phyloP scores from a whole-genome alignment of 1,140 invertebrate genomes.

The Panagrolaimus sp. region DNA sequence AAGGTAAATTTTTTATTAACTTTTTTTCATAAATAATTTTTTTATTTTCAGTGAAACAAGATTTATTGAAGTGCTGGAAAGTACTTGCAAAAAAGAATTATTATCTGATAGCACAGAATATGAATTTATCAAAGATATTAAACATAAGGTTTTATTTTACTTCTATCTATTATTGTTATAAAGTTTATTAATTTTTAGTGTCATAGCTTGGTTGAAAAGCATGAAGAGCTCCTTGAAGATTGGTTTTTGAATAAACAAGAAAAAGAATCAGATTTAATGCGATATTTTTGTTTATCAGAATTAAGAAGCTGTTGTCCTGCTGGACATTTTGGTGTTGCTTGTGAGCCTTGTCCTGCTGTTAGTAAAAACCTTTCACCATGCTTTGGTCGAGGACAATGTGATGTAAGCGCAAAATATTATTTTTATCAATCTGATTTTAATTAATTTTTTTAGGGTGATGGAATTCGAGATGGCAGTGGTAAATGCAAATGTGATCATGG shows the following conservation, averaged over 20 bases:
- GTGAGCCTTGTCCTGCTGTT: constrained; percentile 74
- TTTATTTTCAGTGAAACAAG: constrained; percentile 70
- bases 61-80: constrained; percentile 78
- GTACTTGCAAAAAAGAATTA: constrained; percentile 56
- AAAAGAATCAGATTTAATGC: constrained; percentile 66
- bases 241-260: constrained; percentile 80
- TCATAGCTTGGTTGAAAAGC: constrained; percentile 72
- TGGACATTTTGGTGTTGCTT: constrained; percentile 77
- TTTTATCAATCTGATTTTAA: constrained; percentile 4
- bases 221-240: constrained; percentile 75
- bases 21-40: too few relatives aligned
- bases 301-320: constrained; percentile 77
- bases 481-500: constrained; percentile 78
- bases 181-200: constrained; percentile 65
- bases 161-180: constrained; percentile 17
- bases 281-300: constrained; percentile 77
- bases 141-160: constrained; percentile 38
- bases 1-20: too few relatives aligned
- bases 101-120: constrained; percentile 30
- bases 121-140: constrained; percentile 39
- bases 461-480: constrained; percentile 86
- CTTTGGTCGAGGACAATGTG: constrained; percentile 80
- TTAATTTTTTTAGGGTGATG: constrained; percentile 67
- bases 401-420: constrained; percentile 64
- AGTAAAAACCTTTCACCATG: constrained; percentile 66